Percentiles rank a stretch among this genome's conserved stretches.
phyloP scores from a whole-genome alignment of 2,888 invertebrate species.

The Dryadula phaetusa region DNA sequence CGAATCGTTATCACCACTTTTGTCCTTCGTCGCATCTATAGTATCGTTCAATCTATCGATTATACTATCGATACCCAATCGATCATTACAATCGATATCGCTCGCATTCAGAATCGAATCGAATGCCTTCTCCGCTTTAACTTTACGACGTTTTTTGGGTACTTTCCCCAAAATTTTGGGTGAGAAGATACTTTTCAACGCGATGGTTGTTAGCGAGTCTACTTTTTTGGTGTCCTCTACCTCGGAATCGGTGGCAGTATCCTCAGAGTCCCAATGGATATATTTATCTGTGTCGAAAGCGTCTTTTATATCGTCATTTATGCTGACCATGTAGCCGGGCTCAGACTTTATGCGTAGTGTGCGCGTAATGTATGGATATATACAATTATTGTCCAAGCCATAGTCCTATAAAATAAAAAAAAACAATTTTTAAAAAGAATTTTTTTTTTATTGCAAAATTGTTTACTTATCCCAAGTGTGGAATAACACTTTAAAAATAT shows the following conservation, averaged over 20 bases:
- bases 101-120: conserved; percentile 49
- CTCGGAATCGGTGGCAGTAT: conserved; percentile 44
- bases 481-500: too few relatives aligned
- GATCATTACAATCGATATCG: conserved; percentile 49
- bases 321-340: conserved; percentile 63
- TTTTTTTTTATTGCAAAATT: too few relatives aligned
- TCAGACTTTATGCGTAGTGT: conserved; percentile 55
- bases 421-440: not conserved
- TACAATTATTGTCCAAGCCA: conserved; percentile 59
- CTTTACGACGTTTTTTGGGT: conserved; percentile 56
- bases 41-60: conserved; percentile 55
- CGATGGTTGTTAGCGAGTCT: conserved; percentile 53
- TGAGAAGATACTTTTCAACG: conserved; percentile 66
- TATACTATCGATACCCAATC: conserved; percentile 54
- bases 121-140: conserved; percentile 50
- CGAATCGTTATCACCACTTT: conserved; percentile 40
- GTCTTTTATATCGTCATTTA: conserved; percentile 55
- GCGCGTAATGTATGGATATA: conserved; percentile 61
- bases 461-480: too few relatives aligned
- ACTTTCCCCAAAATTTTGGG: conserved; percentile 60
- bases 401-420: conserved; percentile 58
- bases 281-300: conserved; percentile 58
- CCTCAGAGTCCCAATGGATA: conserved; percentile 66
- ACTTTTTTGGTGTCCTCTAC: conserved; percentile 46
- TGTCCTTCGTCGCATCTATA: conserved; percentile 3